These are phyloP conservation scores for Pitangus sulphuratus DNA, from an alignment of 2,797 vertebrate species.

Conservation along the genomic window DNA sequence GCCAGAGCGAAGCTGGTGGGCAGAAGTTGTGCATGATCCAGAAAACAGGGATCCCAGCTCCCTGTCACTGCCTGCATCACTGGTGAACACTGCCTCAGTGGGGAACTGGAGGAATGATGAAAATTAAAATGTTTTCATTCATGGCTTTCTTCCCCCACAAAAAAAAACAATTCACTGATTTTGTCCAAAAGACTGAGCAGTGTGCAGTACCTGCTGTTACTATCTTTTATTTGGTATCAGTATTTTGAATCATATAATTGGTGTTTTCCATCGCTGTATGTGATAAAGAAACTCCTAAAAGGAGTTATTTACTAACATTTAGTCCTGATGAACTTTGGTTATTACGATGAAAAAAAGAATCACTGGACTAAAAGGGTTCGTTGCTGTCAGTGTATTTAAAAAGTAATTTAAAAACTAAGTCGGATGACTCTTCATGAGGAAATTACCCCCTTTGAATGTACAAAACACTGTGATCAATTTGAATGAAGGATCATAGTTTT, in stretches of 20 bases:
- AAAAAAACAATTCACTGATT: neutral
- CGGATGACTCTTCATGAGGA: neutral
- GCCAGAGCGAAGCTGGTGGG: neutral
- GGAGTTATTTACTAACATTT: neutral
- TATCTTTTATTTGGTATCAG: neutral
- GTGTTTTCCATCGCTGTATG: neutral
- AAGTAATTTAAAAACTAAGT: neutral
- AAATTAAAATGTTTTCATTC: neutral
- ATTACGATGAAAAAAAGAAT: neutral
- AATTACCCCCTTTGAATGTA: neutral
- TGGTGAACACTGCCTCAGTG: accelerated
- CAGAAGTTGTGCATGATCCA: neutral
- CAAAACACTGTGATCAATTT: neutral
- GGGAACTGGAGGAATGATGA: neutral
- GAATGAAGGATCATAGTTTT: neutral
- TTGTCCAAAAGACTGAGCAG: neutral
- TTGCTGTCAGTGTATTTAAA: neutral
- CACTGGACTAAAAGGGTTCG: neutral
- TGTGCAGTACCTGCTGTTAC: accelerated
- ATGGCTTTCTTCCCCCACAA: neutral
- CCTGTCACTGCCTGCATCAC: accelerated
- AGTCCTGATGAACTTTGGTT: neutral
- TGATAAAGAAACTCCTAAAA: neutral
- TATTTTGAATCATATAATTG: neutral
- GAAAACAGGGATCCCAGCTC: neutral